A percentile compares a stretch with the other conserved stretches of the same genome.
Evolutionary conservation across 2,888 invertebrate genomes (phyloP).

Genomic region (Scaeva pyrastri): DNA sequence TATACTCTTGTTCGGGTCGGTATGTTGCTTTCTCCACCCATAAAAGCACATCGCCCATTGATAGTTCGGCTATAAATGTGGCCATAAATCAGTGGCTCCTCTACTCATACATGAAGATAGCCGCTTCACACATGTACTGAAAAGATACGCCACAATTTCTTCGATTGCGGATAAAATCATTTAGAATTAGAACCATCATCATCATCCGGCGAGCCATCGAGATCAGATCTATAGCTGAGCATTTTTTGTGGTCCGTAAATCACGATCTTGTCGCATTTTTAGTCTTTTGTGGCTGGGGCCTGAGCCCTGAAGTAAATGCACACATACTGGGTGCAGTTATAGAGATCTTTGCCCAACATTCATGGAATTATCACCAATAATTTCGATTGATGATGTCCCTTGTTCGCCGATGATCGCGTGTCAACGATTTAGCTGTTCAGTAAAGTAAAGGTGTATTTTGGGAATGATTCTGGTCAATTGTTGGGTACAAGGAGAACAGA

Average conservation of each 20-base stretch:
- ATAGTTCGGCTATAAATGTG: slow-evolving; percentile 52
- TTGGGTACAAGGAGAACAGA: background rate
- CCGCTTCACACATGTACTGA: slow-evolving; percentile 2
- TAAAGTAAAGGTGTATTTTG: slow-evolving; percentile 37
- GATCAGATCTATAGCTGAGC: slow-evolving; percentile 6
- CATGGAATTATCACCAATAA: slow-evolving; percentile 56
- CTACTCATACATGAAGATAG: slow-evolving; percentile 24
- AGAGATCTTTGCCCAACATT: slow-evolving; percentile 74
- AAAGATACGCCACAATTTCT: background rate
- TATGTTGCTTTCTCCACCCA: slow-evolving; percentile 53
- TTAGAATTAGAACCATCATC: slow-evolving; percentile 48
- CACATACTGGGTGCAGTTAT: background rate
- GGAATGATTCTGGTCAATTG: slow-evolving; percentile 58
- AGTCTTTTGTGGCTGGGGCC: slow-evolving; percentile 42
- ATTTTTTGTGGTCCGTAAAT: slow-evolving; percentile 80
- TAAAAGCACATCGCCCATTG: slow-evolving; percentile 68
- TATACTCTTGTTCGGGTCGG: slow-evolving; percentile 1
- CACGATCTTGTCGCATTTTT: slow-evolving; percentile 81
- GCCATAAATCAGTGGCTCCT: slow-evolving; percentile 77
- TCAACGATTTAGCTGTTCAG: slow-evolving; percentile 36
- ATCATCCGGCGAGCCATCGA: background rate
- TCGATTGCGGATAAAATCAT: slow-evolving; percentile 6
- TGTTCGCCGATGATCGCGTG: slow-evolving; percentile 12
- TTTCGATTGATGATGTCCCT: slow-evolving; percentile 24
- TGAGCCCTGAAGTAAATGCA: background rate